phyloP scores from a whole-genome alignment of 2,113 vertebrate species.

The Corythaixoides concolor region DNA sequence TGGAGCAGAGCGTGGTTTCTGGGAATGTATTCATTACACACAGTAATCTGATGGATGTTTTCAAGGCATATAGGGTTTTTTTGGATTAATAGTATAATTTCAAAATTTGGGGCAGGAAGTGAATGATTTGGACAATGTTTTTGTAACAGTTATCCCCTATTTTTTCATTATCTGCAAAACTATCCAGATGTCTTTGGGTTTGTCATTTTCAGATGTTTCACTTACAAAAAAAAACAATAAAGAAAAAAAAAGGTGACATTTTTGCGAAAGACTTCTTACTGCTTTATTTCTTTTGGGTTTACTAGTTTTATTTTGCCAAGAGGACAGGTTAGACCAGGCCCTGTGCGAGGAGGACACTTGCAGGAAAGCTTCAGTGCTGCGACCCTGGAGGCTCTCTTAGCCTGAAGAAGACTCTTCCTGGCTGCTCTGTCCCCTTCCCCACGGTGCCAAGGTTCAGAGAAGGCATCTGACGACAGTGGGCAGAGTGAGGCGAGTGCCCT shows the following conservation, averaged over 20 bases:
- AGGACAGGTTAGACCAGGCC: not conserved
- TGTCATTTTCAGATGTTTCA: not conserved
- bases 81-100: not conserved
- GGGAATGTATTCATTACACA: not conserved
- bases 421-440: not conserved
- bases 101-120: not conserved
- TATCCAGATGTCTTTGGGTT: not conserved
- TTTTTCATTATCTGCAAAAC: not conserved
- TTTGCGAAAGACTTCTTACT: not conserved
- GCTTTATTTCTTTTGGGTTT: not conserved
- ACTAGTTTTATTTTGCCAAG: not conserved
- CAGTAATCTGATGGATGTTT: not conserved
- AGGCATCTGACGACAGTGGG: not conserved
- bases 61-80: not conserved
- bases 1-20: not conserved
- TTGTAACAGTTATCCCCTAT: not conserved
- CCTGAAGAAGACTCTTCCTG: not conserved
- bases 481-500: fast-evolving
- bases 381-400: not conserved
- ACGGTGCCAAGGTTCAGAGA: not conserved
- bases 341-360: not conserved
- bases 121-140: not conserved
- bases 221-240: not conserved
- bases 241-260: not conserved
- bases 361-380: not conserved